phyloP scores from a whole-genome alignment of 2,888 invertebrate genomes.

The Glaucopsyche alexis region DNA sequence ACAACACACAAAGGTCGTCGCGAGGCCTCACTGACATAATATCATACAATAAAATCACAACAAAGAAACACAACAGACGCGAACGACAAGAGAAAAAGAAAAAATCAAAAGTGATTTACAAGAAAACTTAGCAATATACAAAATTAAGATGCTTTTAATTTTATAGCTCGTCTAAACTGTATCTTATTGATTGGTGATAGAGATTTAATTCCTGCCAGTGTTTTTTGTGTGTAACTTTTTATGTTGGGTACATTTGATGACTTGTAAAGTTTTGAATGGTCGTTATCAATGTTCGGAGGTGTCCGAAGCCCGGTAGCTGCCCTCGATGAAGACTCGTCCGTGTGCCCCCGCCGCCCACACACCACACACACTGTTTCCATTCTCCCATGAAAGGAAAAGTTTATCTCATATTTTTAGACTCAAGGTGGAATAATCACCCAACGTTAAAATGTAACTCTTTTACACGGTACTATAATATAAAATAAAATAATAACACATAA shows the following conservation, averaged over 20 bases:
- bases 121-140: conserved; percentile 52
- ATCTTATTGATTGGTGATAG: conserved; percentile 44
- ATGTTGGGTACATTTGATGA: conserved; percentile 45
- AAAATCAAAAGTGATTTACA: conserved; percentile 65
- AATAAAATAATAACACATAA: too few species aligned
- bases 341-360: conserved; percentile 61
- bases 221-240: conserved; percentile 33
- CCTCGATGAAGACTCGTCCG: conserved; percentile 57
- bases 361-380: conserved; percentile 37
- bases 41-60: conserved; percentile 61
- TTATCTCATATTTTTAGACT: neutral
- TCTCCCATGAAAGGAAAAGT: conserved; percentile 44
- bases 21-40: conserved; percentile 66
- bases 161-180: conserved; percentile 36
- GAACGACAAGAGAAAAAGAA: conserved; percentile 41
- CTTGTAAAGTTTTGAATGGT: conserved; percentile 54
- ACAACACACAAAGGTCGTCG: conserved; percentile 53
- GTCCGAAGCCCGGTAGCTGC: conserved; percentile 65
- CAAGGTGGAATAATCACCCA: too few species aligned
- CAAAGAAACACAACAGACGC: conserved; percentile 48
- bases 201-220: conserved; percentile 39
- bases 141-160: conserved; percentile 37
- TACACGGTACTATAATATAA: too few species aligned
- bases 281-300: conserved; percentile 49
- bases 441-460: too few species aligned